phyloP scores from a whole-genome alignment of 2,797 vertebrate genomes.

The Cynodonichthys magdalenae region DNA sequence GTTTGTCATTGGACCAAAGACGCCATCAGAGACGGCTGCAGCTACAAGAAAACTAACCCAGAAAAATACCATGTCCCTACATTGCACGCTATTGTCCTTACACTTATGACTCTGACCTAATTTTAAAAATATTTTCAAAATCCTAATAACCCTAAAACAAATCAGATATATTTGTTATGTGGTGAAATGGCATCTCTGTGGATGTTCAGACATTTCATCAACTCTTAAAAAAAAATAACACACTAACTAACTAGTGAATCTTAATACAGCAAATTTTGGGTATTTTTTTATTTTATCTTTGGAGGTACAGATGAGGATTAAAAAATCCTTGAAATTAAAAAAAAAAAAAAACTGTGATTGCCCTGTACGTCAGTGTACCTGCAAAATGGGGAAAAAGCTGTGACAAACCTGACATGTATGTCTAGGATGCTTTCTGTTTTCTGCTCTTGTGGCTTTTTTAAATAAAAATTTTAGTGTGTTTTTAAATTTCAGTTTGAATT shows the following conservation, averaged over 20 bases:
- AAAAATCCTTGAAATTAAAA: too few species aligned
- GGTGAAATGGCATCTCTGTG: neutral
- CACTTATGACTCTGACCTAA: neutral
- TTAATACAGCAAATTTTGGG: neutral
- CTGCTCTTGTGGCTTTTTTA: too few species aligned
- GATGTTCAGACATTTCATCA: neutral
- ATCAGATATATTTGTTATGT: neutral
- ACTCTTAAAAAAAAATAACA: neutral
- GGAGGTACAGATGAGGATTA: too few species aligned
- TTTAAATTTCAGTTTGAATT: too few species aligned
- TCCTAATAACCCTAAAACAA: neutral
- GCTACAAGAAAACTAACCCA: slow-evolving; percentile 14
- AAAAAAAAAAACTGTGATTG: too few species aligned
- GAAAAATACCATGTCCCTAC: neutral
- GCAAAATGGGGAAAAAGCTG: too few species aligned
- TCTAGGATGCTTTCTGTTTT: too few species aligned
- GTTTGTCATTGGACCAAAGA: slow-evolving; percentile 50
- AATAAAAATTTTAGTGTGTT: too few species aligned
- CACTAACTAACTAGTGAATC: neutral
- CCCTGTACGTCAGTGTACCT: too few species aligned
- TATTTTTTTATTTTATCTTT: neutral
- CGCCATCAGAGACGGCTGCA: slow-evolving; percentile 31
- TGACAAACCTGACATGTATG: too few species aligned
- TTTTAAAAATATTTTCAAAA: slow-evolving; percentile 5
- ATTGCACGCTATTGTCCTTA: neutral